Conservation (phyloP, 1,140 invertebrate species). For the Listronotus bonariensis region DNA sequence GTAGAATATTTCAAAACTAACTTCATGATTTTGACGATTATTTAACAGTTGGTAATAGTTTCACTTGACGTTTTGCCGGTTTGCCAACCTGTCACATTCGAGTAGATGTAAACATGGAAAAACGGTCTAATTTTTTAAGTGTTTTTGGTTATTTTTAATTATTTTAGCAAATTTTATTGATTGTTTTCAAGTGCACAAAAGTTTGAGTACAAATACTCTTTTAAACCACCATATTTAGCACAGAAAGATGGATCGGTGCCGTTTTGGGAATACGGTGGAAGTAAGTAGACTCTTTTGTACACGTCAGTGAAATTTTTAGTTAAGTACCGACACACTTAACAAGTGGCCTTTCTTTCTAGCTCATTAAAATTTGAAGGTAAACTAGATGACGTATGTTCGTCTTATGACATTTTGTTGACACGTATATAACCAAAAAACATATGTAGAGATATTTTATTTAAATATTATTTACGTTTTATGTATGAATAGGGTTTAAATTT, state of each 20-base stretch:
- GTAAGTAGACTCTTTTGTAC: slow-evolving; percentile 71
- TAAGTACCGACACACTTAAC: slow-evolving; percentile 29
- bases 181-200: slow-evolving; percentile 63
- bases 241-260: slow-evolving; percentile 98
- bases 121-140: slow-evolving; percentile 12
- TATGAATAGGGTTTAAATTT: slow-evolving; percentile 7
- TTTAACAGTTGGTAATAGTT: slow-evolving; percentile 4
- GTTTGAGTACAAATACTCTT: slow-evolving; percentile 99
- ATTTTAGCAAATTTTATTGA: slow-evolving; percentile 29
- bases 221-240: slow-evolving; percentile 97
- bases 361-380: neutral
- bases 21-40: too few relatives aligned
- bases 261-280: slow-evolving; percentile 98
- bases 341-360: slow-evolving; percentile 26
- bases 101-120: slow-evolving; percentile 33
- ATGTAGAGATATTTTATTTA: slow-evolving; percentile 15
- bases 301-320: slow-evolving; percentile 46
- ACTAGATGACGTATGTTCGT: slow-evolving; percentile 13
- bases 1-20: too few relatives aligned
- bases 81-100: slow-evolving; percentile 12
- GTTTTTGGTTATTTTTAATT: slow-evolving; percentile 18
- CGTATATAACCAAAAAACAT: slow-evolving; percentile 49
- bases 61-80: slow-evolving; percentile 15
- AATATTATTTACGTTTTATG: slow-evolving; percentile 12
- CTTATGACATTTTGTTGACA: slow-evolving; percentile 43